These are phyloP conservation scores for Epirrita christyi DNA, from an alignment of 2,888 invertebrate genomes.

Conservation along the genomic window DNA sequence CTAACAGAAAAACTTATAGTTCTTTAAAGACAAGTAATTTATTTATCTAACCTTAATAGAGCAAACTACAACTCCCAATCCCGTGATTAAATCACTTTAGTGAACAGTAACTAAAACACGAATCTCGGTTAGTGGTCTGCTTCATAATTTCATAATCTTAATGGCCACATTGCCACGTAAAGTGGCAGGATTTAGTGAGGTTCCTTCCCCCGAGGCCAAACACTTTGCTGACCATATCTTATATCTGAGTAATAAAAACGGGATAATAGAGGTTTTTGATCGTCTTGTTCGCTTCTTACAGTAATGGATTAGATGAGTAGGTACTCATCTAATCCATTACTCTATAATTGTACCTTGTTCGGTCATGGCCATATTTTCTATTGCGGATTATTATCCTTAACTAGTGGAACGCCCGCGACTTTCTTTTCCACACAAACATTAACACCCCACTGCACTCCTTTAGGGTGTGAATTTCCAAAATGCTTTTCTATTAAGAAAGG, in stretches of 20 bases:
- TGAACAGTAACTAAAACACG: constrained; percentile 59
- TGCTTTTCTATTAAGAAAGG: too few species aligned
- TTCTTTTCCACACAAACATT: too few species aligned
- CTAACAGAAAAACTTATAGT: not conserved
- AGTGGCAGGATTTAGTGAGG: constrained; percentile 73
- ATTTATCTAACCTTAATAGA: constrained; percentile 28
- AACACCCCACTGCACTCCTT: too few species aligned
- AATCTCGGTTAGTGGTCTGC: constrained; percentile 68
- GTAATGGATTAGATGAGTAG: constrained; percentile 34
- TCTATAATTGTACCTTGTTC: constrained; percentile 19
- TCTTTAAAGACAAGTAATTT: not conserved
- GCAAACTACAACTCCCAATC: constrained; percentile 37
- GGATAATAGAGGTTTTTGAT: constrained; percentile 60
- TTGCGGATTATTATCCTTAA: constrained; percentile 30
- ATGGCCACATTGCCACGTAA: constrained; percentile 70
- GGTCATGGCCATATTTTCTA: constrained; percentile 27
- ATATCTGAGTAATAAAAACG: constrained; percentile 61
- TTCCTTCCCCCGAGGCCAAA: constrained; percentile 61
- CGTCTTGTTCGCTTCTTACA: constrained; percentile 46
- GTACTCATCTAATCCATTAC: not conserved
- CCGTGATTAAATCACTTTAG: constrained; percentile 57
- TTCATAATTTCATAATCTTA: constrained; percentile 82
- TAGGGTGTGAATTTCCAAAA: too few species aligned
- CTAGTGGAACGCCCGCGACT: too few species aligned
- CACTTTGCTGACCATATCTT: constrained; percentile 73